These are phyloP conservation scores for Pristionchus arcanus DNA, from an alignment of 2,888 invertebrate species.

Conservation along the genomic window DNA sequence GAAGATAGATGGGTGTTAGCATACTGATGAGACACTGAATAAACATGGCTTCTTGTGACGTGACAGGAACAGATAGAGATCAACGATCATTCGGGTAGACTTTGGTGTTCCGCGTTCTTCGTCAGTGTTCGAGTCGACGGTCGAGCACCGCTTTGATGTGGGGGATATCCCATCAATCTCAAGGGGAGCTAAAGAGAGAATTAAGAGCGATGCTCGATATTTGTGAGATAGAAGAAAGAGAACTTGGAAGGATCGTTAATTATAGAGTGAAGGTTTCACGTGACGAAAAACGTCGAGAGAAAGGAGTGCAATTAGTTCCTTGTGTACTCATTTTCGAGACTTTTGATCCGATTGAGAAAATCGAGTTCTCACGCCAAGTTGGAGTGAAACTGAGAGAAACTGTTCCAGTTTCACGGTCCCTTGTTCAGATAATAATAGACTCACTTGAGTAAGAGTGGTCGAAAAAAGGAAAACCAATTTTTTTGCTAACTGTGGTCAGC, in stretches of 20 bases:
- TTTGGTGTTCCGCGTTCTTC: not conserved
- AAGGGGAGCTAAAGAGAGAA: slow-evolving; percentile 8
- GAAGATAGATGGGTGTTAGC: not conserved
- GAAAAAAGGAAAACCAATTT: not conserved
- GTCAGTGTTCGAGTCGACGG: not conserved
- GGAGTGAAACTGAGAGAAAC: slow-evolving; percentile 15
- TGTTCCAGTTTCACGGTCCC: slow-evolving; percentile 31
- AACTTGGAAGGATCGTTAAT: slow-evolving; percentile 39
- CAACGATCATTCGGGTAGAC: not conserved
- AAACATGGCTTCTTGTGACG: not conserved
- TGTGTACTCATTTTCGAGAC: slow-evolving; percentile 32
- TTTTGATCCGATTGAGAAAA: not conserved
- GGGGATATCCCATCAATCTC: slow-evolving; percentile 36
- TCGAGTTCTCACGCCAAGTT: slow-evolving; percentile 5
- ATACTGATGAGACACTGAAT: not conserved
- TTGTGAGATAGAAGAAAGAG: slow-evolving; percentile 13
- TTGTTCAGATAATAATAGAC: not conserved
- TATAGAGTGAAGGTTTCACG: slow-evolving; percentile 32
- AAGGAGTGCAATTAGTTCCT: slow-evolving; percentile 13
- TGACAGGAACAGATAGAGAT: not conserved
- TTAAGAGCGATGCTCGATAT: slow-evolving; percentile 33
- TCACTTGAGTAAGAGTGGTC: not conserved
- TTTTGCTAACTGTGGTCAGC: not conserved
- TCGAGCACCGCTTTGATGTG: not conserved
- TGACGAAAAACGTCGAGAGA: not conserved